Conservation (phyloP, 2,113 vertebrate species). For the Mystacornis crossleyi region DNA sequence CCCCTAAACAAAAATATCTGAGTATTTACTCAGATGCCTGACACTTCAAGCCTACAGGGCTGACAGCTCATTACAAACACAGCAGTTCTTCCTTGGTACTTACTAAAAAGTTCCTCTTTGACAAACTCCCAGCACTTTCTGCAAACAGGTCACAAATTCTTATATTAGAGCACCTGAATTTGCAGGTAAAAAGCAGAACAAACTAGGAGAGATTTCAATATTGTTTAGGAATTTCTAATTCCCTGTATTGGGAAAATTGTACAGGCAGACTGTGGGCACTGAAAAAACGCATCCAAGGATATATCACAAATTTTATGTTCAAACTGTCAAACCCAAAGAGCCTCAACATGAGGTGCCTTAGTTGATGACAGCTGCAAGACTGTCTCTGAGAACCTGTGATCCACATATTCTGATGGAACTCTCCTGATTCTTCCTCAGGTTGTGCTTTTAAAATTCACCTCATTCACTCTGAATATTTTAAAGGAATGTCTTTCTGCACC, state of each 20-base stretch:
- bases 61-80: neutral
- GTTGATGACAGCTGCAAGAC: neutral
- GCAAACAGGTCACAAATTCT: neutral
- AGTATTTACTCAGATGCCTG: neutral
- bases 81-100: neutral
- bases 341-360: neutral
- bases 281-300: neutral
- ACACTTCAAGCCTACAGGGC: neutral
- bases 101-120: neutral
- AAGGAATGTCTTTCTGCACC: neutral
- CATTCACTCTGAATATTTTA: neutral
- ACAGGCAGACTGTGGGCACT: rapidly evolving
- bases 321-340: neutral
- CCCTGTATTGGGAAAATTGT: neutral
- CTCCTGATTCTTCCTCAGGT: neutral
- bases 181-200: neutral
- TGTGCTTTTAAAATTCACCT: neutral
- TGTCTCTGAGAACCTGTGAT: neutral
- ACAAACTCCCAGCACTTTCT: neutral
- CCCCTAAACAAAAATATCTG: neutral
- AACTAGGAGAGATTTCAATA: neutral
- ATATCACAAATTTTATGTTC: neutral
- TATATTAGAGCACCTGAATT: rapidly evolving
- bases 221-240: neutral
- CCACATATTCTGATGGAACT: neutral